Evolutionary conservation across 2,797 vertebrate species (phyloP), one percentile per base, ranked within the genome.

Genomic region (Cossypha dichroa): DNA sequence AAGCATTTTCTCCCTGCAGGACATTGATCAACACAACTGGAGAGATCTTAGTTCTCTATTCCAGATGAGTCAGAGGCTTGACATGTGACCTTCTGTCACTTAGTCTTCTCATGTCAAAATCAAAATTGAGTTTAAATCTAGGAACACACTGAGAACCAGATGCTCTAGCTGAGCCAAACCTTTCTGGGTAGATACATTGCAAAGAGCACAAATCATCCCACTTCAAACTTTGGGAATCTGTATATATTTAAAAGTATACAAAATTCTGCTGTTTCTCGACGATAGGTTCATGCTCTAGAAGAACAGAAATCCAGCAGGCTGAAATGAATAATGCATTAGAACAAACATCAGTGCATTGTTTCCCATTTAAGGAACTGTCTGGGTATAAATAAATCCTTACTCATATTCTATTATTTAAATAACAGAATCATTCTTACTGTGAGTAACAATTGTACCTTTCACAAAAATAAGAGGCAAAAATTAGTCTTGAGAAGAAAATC

Each of bases 331-430:
- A 93, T 91, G 54, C 64, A 88, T 94, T 94, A 92, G 63, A 84
- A 93, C 25, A 62, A 96, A 95, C 95, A 96, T 15, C 67, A 94
- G 58, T 23, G 92, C 94, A 88, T 96, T 97, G 95, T 95, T 97
- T 97, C 87, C 96, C 94, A 88, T 97, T 94, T 97, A 97, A 96
- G 95, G 95, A 96, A 67, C 72, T 83, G 91, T 56, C 48, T 94
- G 69, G 78, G 73, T 97, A 92, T 91, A 95, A 97, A 95, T 86
- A 97, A 93, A 79, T 34, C 54, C 85, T 96, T 95, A 63, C 40
- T 88, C 73, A 64, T 69, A 74, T 63, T 87, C 78, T 83, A 18
- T 70, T 55, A 94, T 93, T 93, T 86, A 80, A 96, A 75, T 82
- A 82, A 82, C 14, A 89, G 88, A 80, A 85, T 75, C 13, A 7